Base-by-base conservation (phyloP, 2,797 vertebrate genomes). In the Diplodus puntazzo region DNA sequence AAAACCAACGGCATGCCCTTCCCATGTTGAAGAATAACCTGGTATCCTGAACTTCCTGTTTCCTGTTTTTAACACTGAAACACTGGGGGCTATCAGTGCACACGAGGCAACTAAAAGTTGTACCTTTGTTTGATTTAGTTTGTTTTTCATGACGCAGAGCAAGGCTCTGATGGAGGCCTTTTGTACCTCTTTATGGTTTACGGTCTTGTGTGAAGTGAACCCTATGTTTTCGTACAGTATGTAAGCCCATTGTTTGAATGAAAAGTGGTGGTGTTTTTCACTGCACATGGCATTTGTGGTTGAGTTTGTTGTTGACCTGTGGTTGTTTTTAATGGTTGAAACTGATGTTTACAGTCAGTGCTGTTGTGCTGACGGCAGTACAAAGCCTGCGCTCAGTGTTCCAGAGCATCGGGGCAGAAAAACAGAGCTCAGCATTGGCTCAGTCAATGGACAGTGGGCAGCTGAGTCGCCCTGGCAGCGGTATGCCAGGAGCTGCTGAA, bases 381-480 rank as follows among this genome's bases (percentile, higher is more conserved):
- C 86, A 93, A 90, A 87, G 77, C 73, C 67, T 52, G 27, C 12
- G 0, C n/a, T 65, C 87, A 73, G 71, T 88, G 85, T 94, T 94
- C 90, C 87, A 91, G 90, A 90, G 83, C 70, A 66, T 57, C 71
- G 23, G 78, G 55, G 67, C 80, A 86, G 78, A 91, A 90, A 85
- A 82, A 91, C 89, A 77, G 78, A 82, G 83, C 82, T 89, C 89
- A 90, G 88, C 92, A 88, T 91, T 91, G 84, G 85, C 69, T 27
- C 71, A 23, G 76, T 65, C 64, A 75, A 52, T 65, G 61, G 74
- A 57, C 86, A 69, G 83, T 80, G 67, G 80, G 82, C 79, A 88
- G 87, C 73, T 55, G 73, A 78, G 69, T n/a, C 20, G 69, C 30
- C 68, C 81, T 75, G 85, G 72, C 82, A 86, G 77, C 5, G 63